Base-by-base conservation (phyloP, 2,113 vertebrate species). In the Delphinus delphis region DNA sequence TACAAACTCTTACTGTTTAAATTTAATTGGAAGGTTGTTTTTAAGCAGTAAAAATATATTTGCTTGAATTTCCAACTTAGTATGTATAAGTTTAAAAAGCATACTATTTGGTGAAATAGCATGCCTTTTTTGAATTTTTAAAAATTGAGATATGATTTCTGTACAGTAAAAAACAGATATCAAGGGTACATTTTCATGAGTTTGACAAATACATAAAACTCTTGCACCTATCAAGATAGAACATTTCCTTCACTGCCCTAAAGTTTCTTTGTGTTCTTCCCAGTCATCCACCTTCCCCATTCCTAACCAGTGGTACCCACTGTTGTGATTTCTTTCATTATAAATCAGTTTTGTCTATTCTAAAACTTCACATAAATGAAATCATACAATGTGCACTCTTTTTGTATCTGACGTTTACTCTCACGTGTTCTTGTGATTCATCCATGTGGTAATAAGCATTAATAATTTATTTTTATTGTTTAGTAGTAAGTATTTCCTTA, bases 11-110 rank as follows among this genome's bases (percentile, higher is more conserved):
- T 89, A 80, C n/a, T 92, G 8, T 44, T 88, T 93, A 80, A 47
- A 73, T 74, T 1, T 14, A 86, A 62, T 94, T 71, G 96, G 76
- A 71, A 80, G 83, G 76, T 90, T 97, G 77, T 58, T 63, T 5
- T 50, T n/a, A 96, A 94, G 25, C 9, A 73, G 44, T 33, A 9
- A 38, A 38, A 79, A n/a, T 94, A 2, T 44, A 95, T 85, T 90
- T 79, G 41, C 73, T 97, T 96, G 21, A 84, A 93, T 93, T 97
- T 96, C 77, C 33, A 96, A 58, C 21, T 88, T 89, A 50, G 17
- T 89, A 41, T 60, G 8, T 80, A 3, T 94, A 96, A 71, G 58
- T 95, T 86, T 94, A 79, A 82, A 94, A 90, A 93, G 23, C 23
- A 81, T 90, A 68, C 2, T 79, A 53, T 91, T 93, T 88, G 47